Evolutionary conservation across 2,113 vertebrate genomes (phyloP).

Genomic region (Epinephelus fuscoguttatus): DNA sequence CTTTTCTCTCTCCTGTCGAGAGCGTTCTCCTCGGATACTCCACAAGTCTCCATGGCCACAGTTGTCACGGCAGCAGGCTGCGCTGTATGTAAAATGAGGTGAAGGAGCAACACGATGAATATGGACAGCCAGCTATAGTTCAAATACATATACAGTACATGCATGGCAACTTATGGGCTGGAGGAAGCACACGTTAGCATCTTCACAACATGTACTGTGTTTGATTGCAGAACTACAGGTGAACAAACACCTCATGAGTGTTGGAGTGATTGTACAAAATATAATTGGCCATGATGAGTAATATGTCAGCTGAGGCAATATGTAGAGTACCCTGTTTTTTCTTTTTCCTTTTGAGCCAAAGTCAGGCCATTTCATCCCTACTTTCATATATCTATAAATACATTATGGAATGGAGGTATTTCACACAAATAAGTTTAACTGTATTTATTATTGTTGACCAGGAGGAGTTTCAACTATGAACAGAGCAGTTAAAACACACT

Average conservation of each 20-base stretch:
- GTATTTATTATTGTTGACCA: no score
- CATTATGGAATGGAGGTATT: not conserved
- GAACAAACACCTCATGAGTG: not conserved
- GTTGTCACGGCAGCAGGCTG: constrained; percentile 79
- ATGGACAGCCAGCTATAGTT: constrained; percentile 37
- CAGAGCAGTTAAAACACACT: no score
- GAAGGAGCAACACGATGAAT: constrained; percentile 62
- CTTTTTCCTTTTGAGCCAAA: not conserved
- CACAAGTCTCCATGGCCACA: constrained; percentile 80
- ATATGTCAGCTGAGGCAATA: not conserved
- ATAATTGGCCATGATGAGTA: not conserved
- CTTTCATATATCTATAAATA: no score
- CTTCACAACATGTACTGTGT: not conserved
- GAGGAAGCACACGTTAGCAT: not conserved
- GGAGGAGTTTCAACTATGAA: no score
- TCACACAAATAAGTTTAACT: not conserved
- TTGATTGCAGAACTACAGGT: not conserved
- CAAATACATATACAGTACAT: constrained; percentile 21
- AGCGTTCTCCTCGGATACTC: constrained; percentile 49
- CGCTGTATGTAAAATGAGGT: constrained; percentile 68
- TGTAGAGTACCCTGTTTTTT: not conserved
- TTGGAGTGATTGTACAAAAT: not conserved
- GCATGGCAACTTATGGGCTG: not conserved
- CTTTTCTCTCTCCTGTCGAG: constrained; percentile 46
- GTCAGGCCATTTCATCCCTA: not conserved